A percentile compares a stretch with the other conserved stretches of the same genome.
These are phyloP conservation scores for Lagria hirta DNA, from an alignment of 2,888 invertebrate species.

Conservation along the genomic window DNA sequence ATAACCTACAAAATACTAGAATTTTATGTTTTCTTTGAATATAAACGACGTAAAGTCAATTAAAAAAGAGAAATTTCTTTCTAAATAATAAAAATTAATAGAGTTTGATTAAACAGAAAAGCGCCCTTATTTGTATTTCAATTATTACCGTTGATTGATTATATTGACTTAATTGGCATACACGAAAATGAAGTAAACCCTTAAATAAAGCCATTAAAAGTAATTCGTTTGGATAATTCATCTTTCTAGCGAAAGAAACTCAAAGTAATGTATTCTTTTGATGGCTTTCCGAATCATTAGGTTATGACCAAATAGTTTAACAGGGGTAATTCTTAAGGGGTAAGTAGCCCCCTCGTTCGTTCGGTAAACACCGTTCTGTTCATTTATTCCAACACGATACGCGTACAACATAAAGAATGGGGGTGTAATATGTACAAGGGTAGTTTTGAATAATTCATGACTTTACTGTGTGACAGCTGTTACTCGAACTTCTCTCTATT, in stretches of 20 bases:
- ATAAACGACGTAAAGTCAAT: no score
- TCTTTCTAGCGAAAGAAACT: conserved; percentile 30
- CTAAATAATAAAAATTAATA: no score
- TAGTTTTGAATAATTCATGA: conserved; percentile 47
- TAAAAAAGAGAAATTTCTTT: no score
- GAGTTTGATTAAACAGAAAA: conserved; percentile 33
- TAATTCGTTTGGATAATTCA: conserved; percentile 37
- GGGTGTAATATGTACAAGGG: conserved; percentile 47
- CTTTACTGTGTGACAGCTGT: conserved; percentile 45
- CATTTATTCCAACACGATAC: conserved; percentile 45
- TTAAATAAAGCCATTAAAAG: conserved; percentile 37
- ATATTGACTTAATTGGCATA: conserved; percentile 42
- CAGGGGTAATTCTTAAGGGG: conserved; percentile 34
- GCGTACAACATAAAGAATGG: conserved; percentile 45
- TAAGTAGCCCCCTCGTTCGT: conserved; percentile 35
- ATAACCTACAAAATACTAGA: no score
- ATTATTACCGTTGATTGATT: conserved; percentile 44
- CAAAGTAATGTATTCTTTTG: conserved; percentile 45
- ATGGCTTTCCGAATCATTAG: conserved; percentile 49
- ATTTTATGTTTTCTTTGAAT: no score
- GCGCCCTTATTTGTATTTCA: conserved; percentile 41
- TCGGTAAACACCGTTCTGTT: conserved; percentile 39
- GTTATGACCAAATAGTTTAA: conserved; percentile 48
- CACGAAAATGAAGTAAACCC: conserved; percentile 27
- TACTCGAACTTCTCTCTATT: conserved; percentile 42